Evolutionary conservation across 2,888 invertebrate species (phyloP), one percentile per base, ranked within the genome.

Genomic region (Phlogophora meticulosa): DNA sequence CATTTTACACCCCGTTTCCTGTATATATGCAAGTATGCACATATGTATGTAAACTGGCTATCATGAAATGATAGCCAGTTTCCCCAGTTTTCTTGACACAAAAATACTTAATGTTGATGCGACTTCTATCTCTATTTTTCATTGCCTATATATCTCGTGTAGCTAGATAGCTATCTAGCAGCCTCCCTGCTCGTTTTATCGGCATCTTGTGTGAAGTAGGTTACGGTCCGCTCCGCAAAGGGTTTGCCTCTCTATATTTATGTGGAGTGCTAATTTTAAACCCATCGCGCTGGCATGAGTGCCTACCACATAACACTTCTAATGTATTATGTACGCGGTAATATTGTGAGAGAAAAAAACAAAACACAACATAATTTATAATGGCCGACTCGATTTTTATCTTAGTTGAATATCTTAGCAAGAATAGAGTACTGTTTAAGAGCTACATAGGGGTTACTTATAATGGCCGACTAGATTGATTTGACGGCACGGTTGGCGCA

Each of bases 251-350:
- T 63, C 56, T 71, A 46, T 71, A 57, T 72, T 63, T 71, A 72
- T 71, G 45, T 63, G 56, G 17, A 71, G 72, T 72, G 56, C 56
- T 71, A 72, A 70, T 71, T 71, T 71, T 71, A 72, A 71, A 45
- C 56, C 72, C 40, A 71, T 63, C 51, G 40, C 13, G 51, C 38
- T n/a, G n/a, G 45, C 72, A 57, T 63, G 63, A 71, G 72, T 56
- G 56, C 56, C 32, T 72, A 36, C 46, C 17, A 45, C 10, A 42
- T 53, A 17, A 48, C 11, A 4, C 15, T 36, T 38, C 20, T 9
- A 36, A 36, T 5, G 4, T 22, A 24, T 34, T n/a, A 40, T 22
- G 4, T 46, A 3, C 7, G 4, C 1, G 13, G 22, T 4, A 15
- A 40, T 20, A 53, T 45, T 51, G 2, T 3, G 24, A 0, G 3